Percentiles rank a stretch among this genome's conserved stretches.
phyloP scores from a whole-genome alignment of 2,888 invertebrate genomes.

The Ceratothoa steindachneri region DNA sequence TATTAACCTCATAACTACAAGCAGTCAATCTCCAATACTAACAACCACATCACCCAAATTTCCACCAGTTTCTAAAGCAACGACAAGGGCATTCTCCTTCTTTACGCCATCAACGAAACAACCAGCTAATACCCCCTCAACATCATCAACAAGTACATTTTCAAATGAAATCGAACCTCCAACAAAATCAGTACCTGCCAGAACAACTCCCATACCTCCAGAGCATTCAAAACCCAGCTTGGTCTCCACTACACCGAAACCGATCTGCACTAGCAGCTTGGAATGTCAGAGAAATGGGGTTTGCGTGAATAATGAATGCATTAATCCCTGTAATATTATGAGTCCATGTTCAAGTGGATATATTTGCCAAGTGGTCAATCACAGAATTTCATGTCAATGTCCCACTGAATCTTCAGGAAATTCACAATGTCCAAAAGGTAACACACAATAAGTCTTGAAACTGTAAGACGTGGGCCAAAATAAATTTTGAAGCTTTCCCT shows the following conservation, averaged over 20 bases:
- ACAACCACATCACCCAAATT: not conserved
- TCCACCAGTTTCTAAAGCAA: not conserved
- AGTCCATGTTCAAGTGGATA: constrained; percentile 55
- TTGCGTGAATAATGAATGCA: constrained; percentile 61
- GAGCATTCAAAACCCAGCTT: not conserved
- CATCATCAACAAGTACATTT: not conserved
- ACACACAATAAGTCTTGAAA: constrained; percentile 12
- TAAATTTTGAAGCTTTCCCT: not conserved
- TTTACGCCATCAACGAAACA: not conserved
- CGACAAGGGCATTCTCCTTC: not conserved
- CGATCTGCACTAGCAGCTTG: constrained; percentile 72
- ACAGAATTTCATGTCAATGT: constrained; percentile 41
- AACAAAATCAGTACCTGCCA: not conserved
- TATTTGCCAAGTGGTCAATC: constrained; percentile 52
- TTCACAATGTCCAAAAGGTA: constrained; percentile 46
- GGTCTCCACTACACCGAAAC: constrained; percentile 56
- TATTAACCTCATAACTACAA: not conserved
- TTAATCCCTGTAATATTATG: constrained; percentile 58
- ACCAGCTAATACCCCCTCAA: not conserved
- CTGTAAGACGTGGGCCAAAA: not conserved
- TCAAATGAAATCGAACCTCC: too few species aligned
- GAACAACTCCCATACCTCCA: not conserved
- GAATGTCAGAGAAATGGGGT: constrained; percentile 79
- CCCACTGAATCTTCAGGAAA: constrained; percentile 40
- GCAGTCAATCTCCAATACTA: not conserved